These are phyloP conservation scores for Rhabdomys pumilio DNA, from an alignment of 2,797 vertebrate genomes.

Conservation along the genomic window DNA sequence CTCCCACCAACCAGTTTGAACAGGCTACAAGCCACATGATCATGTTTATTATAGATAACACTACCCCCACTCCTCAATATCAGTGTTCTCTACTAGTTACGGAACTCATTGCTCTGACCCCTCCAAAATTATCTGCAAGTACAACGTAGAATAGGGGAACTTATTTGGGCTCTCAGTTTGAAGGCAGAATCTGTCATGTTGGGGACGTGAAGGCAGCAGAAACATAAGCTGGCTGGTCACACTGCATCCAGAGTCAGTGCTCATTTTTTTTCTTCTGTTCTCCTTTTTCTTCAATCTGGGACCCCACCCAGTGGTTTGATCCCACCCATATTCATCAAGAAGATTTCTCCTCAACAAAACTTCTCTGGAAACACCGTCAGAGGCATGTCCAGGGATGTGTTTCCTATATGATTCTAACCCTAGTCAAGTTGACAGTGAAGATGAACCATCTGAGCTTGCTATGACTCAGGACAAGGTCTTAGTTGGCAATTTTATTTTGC, in stretches of 20 bases:
- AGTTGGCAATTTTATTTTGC: constrained; percentile 5
- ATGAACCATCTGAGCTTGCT: background rate
- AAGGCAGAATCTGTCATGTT: background rate
- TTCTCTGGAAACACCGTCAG: background rate
- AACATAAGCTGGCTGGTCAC: background rate
- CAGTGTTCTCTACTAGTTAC: background rate
- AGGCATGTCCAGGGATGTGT: background rate
- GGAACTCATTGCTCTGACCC: background rate
- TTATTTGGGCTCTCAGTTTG: background rate
- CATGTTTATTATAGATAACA: background rate
- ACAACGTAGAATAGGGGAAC: background rate
- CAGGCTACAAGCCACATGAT: background rate
- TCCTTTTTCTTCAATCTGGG: background rate
- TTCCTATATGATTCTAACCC: background rate
- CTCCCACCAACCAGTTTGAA: background rate
- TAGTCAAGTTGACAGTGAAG: background rate
- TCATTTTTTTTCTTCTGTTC: background rate
- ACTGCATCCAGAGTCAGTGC: background rate
- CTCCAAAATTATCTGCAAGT: background rate
- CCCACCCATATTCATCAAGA: background rate
- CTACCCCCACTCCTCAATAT: background rate
- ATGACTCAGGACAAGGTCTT: constrained; percentile 33
- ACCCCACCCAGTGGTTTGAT: background rate
- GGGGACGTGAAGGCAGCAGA: background rate
- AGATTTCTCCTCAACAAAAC: background rate